Conservation (phyloP, 2,113 vertebrate genomes). For the Bubalus kerabau region DNA sequence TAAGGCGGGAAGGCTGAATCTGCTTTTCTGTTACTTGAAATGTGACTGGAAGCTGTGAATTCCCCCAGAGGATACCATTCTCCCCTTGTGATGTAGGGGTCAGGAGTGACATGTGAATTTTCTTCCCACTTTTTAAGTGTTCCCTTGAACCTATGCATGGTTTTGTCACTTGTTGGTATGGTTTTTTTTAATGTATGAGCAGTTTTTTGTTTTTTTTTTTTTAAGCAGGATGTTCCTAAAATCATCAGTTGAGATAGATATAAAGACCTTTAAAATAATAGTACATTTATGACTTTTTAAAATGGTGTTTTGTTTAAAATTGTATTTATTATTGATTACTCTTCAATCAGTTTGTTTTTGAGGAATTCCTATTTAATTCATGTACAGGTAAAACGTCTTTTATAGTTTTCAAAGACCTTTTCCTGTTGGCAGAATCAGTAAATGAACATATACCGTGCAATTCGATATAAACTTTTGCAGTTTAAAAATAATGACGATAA, state of each 20-base stretch:
- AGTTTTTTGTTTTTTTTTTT: not conserved
- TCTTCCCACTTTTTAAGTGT: not conserved
- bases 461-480: not conserved
- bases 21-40: not conserved
- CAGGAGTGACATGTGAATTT: not conserved
- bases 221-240: not conserved
- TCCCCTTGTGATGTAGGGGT: not conserved
- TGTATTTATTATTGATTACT: not conserved
- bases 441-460: not conserved
- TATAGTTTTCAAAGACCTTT: not conserved
- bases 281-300: not conserved
- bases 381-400: not conserved
- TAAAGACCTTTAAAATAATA: not conserved
- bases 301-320: not conserved
- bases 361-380: not conserved
- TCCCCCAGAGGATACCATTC: not conserved
- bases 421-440: not conserved
- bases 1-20: not conserved
- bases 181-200: not conserved
- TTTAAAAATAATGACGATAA: not conserved
- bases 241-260: not conserved
- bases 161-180: not conserved
- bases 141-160: not conserved
- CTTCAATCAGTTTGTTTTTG: not conserved
- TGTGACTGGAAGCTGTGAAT: not conserved